Evolutionary conservation across 2,888 invertebrate genomes (phyloP).

Genomic region (Troides helena): DNA sequence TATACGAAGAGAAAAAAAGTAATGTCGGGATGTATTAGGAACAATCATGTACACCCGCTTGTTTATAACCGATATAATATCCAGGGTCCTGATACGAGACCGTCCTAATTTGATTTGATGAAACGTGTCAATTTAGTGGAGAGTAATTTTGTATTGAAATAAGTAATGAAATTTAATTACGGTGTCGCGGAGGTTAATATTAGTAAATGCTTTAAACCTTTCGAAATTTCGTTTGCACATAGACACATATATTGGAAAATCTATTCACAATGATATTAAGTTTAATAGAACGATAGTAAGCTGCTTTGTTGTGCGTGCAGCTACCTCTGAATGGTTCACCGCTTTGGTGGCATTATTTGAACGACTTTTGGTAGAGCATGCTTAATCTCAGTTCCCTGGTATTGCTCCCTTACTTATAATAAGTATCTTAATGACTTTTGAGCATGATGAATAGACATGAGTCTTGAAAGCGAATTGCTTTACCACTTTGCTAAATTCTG

Average conservation of each 20-base stretch:
- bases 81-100: slow-evolving; percentile 5
- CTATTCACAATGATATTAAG: slow-evolving; percentile 26
- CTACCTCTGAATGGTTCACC: slow-evolving; percentile 21
- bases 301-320: slow-evolving; percentile 26
- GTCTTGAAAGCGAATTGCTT: not conserved
- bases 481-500: not conserved
- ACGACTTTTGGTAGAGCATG: slow-evolving; percentile 24
- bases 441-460: not conserved
- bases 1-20: slow-evolving; percentile 28
- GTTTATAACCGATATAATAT: slow-evolving; percentile 16
- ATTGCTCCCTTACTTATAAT: slow-evolving; percentile 10
- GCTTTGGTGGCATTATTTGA: slow-evolving; percentile 27
- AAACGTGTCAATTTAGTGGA: slow-evolving; percentile 22
- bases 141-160: slow-evolving; percentile 28
- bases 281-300: slow-evolving; percentile 24
- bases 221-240: slow-evolving; percentile 8
- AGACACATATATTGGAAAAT: slow-evolving; percentile 7
- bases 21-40: slow-evolving; percentile 27
- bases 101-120: slow-evolving; percentile 20
- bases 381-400: slow-evolving; percentile 14
- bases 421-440: slow-evolving; percentile 1
- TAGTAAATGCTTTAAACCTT: slow-evolving; percentile 12
- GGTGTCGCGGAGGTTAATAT: slow-evolving; percentile 25
- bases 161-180: slow-evolving; percentile 26
- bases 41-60: slow-evolving; percentile 13